phyloP scores from a whole-genome alignment of 2,797 vertebrate species.

The Petrocephalus schoutedeni region DNA sequence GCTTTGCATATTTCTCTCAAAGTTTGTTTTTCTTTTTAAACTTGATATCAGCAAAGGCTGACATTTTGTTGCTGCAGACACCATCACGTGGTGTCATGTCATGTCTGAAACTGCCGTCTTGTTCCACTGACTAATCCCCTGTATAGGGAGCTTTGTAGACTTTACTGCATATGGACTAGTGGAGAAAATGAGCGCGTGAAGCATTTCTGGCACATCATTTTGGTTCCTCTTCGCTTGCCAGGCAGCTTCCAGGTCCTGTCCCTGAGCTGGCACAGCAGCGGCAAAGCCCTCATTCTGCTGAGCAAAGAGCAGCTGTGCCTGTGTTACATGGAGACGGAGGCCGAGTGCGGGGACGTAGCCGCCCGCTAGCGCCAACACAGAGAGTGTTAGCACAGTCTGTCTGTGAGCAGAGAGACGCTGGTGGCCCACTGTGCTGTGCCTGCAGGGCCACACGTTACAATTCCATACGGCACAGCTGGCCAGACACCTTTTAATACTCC shows the following conservation, averaged over 20 bases:
- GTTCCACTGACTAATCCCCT: background rate
- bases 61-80: background rate
- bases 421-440: too few relatives aligned
- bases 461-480: background rate
- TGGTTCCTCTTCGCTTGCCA: slow-evolving; percentile 42
- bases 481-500: background rate
- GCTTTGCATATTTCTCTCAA: background rate
- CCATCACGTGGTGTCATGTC: background rate
- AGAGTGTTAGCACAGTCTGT: background rate
- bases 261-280: slow-evolving; percentile 75
- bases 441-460: background rate
- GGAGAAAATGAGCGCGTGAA: background rate
- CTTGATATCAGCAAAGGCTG: background rate
- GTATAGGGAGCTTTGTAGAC: background rate
- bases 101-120: background rate
- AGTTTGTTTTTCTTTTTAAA: too few relatives aligned
- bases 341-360: slow-evolving; percentile 38
- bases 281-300: slow-evolving; percentile 72
- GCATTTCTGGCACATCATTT: background rate
- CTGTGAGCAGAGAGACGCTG: background rate
- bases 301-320: slow-evolving; percentile 88
- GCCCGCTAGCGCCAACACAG: background rate
- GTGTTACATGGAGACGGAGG: slow-evolving; percentile 78
- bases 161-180: background rate
- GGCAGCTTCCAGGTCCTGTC: slow-evolving; percentile 79